These are phyloP conservation scores for Petrocephalus sullivani DNA, from an alignment of 2,797 vertebrate genomes.

Conservation along the genomic window DNA sequence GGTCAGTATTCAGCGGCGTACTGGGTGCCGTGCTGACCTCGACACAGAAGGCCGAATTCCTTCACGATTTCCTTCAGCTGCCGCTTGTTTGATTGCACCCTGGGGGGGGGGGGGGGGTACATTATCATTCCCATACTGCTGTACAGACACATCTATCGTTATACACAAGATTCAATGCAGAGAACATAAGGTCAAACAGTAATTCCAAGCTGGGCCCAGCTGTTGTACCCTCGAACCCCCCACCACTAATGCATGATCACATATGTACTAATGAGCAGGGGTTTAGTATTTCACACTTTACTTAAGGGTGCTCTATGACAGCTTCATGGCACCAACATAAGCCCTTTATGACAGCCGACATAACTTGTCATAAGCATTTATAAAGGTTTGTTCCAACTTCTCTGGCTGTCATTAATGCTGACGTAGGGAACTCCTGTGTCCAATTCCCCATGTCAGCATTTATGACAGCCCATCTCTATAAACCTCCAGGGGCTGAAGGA, in stretches of 20 bases:
- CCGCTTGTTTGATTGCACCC: conserved; percentile 94
- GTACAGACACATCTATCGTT: not conserved
- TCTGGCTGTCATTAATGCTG: too few relatives aligned
- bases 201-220: not conserved
- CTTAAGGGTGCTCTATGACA: too few relatives aligned
- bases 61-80: conserved; percentile 96
- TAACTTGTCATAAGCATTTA: too few relatives aligned
- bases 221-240: not conserved
- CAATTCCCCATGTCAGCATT: not conserved
- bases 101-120: conserved; percentile 41
- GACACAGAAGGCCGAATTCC: conserved; percentile 91
- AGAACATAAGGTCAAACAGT: not conserved
- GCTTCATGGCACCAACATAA: too few relatives aligned
- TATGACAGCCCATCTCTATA: not conserved
- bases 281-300: too few relatives aligned
- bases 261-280: not conserved
- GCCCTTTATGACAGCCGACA: too few relatives aligned
- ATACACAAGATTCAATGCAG: not conserved
- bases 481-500: not conserved
- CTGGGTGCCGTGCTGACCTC: conserved; percentile 93
- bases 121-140: not conserved
- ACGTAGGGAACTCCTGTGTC: too few relatives aligned
- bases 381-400: too few relatives aligned
- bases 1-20: conserved; percentile 94
- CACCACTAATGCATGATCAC: not conserved